phyloP scores from a whole-genome alignment of 2,888 invertebrate species.

The Chloroclystis v-ata region DNA sequence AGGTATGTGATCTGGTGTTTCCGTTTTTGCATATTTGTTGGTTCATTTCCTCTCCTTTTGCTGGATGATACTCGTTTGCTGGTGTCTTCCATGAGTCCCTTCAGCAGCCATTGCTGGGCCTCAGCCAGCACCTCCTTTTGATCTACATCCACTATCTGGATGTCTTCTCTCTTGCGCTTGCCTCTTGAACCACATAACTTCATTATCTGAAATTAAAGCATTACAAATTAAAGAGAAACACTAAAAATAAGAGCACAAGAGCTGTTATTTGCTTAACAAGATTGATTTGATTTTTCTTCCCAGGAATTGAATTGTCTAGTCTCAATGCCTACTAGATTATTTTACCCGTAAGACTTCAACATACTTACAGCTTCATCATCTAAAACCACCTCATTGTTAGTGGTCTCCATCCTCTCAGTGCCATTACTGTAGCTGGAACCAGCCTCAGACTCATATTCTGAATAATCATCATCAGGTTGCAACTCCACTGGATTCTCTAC shows the following conservation, averaged over 20 bases:
- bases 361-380: slow-evolving; percentile 70
- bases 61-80: slow-evolving; percentile 68
- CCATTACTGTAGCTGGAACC: slow-evolving; percentile 33
- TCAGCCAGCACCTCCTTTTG: slow-evolving; percentile 89
- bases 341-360: too few species aligned
- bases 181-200: slow-evolving; percentile 83
- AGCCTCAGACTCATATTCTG: slow-evolving; percentile 29
- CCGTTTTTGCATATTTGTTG: slow-evolving; percentile 84
- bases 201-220: slow-evolving; percentile 67
- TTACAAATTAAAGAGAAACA: too few species aligned
- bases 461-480: slow-evolving; percentile 29
- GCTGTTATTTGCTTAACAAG: too few species aligned
- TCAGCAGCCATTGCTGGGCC: slow-evolving; percentile 88
- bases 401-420: slow-evolving; percentile 29
- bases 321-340: too few species aligned
- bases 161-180: slow-evolving; percentile 80
- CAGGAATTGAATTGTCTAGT: too few species aligned
- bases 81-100: slow-evolving; percentile 86
- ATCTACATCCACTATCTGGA: slow-evolving; percentile 89
- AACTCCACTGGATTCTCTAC: slow-evolving; percentile 30
- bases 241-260: too few species aligned
- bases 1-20: slow-evolving; percentile 98
- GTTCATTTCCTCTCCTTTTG: slow-evolving; percentile 77
- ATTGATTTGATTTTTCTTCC: too few species aligned
- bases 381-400: slow-evolving; percentile 38